Evolutionary conservation across 1,140 invertebrate species (phyloP).

Genomic region (Drosophila melanogaster): DNA sequence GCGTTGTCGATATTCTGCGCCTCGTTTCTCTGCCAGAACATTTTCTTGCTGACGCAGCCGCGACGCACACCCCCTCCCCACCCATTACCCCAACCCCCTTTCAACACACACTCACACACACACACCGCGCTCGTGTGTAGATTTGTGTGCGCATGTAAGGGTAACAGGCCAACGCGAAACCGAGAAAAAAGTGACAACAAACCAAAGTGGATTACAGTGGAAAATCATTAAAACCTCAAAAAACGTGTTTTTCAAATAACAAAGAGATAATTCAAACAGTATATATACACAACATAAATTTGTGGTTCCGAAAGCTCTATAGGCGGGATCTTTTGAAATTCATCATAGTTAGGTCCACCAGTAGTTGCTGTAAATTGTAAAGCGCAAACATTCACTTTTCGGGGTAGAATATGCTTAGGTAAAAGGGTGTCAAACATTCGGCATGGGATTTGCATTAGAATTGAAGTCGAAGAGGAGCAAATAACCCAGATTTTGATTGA

Average conservation of each 20-base stretch:
- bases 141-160: constrained; percentile 9
- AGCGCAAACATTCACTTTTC: constrained; percentile 15
- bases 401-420: not conserved
- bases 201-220: constrained; percentile 26
- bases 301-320: too few species aligned
- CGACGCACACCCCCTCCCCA: constrained; percentile 17
- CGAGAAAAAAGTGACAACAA: constrained; percentile 49
- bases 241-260: not conserved
- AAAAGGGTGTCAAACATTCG: constrained; percentile 24
- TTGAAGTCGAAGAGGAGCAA: constrained; percentile 3
- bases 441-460: constrained; percentile 24
- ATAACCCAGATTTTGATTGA: constrained; percentile 37
- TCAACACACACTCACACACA: not conserved
- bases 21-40: constrained; percentile 31
- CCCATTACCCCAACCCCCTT: not conserved
- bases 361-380: constrained; percentile 4
- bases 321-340: not conserved
- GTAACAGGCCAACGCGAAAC: constrained; percentile 51
- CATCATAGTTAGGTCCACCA: not conserved
- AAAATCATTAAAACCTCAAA: not conserved
- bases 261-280: not conserved
- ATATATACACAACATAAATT: not conserved
- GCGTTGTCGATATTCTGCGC: constrained; percentile 35
- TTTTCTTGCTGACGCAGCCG: constrained; percentile 75
- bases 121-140: not conserved